Evolutionary conservation across 2,113 vertebrate species (phyloP).

Genomic region (Sprattus sprattus): DNA sequence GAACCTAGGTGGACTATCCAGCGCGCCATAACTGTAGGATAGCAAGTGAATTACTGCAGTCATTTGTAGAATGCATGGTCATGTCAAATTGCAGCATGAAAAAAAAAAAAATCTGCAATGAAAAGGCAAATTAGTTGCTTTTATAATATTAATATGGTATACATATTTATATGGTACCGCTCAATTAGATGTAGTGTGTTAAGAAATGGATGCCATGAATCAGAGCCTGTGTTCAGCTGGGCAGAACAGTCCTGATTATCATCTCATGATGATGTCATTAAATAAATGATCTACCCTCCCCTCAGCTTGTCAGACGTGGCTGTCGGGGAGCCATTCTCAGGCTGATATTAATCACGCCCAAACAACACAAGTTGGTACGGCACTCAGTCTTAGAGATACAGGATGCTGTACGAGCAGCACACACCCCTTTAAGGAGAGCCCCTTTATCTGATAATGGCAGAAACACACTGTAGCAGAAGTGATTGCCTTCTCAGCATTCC

Average conservation of each 20-base stretch:
- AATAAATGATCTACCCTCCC: constrained; percentile 34
- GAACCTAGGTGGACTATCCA: not conserved
- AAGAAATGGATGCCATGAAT: constrained; percentile 50
- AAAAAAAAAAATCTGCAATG: not conserved
- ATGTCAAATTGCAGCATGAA: not conserved
- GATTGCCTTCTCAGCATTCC: constrained; percentile 25
- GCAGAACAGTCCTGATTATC: constrained; percentile 38
- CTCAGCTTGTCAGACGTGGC: not conserved
- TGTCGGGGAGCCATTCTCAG: not conserved
- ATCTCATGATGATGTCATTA: constrained; percentile 41
- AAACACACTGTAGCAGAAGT: constrained; percentile 31
- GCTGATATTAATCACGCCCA: not conserved
- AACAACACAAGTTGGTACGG: not conserved
- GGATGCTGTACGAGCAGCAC: constrained; percentile 3
- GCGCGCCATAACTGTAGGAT: constrained; percentile 31
- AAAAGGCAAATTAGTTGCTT: not conserved
- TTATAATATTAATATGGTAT: constrained; percentile 44
- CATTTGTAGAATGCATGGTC: constrained; percentile 22
- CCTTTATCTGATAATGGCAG: constrained; percentile 31
- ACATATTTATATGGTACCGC: constrained; percentile 47
- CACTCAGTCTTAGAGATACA: constrained; percentile 34
- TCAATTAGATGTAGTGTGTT: constrained; percentile 45
- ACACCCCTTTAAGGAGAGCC: not conserved
- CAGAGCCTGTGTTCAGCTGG: constrained; percentile 24
- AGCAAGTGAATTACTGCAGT: not conserved